These are phyloP conservation scores for Syrphus vitripennis DNA, from an alignment of 2,888 invertebrate genomes.

Conservation along the genomic window DNA sequence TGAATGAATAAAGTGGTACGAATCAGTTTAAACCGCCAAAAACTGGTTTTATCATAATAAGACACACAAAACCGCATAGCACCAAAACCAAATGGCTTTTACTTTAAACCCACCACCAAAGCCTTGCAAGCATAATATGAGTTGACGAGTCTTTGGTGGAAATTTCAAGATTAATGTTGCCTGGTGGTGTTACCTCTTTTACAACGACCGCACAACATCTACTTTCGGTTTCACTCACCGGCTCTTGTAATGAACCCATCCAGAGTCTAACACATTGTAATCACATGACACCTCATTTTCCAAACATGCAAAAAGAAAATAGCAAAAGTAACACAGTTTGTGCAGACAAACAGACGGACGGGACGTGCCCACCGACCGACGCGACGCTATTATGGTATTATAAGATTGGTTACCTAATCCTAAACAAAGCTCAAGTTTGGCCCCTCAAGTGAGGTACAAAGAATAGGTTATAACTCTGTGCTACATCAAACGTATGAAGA, in stretches of 20 bases:
- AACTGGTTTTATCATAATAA: slow-evolving; percentile 42
- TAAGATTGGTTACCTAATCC: slow-evolving; percentile 49
- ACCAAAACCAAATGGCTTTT: slow-evolving; percentile 16
- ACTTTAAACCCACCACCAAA: not conserved
- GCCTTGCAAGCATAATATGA: not conserved
- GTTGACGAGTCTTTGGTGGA: slow-evolving; percentile 6
- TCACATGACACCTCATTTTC: slow-evolving; percentile 31
- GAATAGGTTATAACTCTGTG: not conserved
- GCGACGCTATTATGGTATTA: slow-evolving; percentile 45
- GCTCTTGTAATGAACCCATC: slow-evolving; percentile 15
- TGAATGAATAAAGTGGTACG: not conserved
- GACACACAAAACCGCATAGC: not conserved
- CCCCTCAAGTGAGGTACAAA: not conserved
- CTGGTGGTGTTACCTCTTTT: not conserved
- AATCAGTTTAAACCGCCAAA: slow-evolving; percentile 43
- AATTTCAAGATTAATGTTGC: slow-evolving; percentile 53
- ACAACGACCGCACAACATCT: not conserved
- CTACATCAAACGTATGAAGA: not conserved
- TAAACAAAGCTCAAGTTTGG: slow-evolving; percentile 24
- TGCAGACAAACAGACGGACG: not conserved
- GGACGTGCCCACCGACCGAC: not conserved
- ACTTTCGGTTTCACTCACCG: slow-evolving; percentile 8
- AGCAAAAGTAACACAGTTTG: not conserved
- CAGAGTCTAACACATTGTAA: not conserved
- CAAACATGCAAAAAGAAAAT: slow-evolving; percentile 30